Evolutionary conservation across 2,797 vertebrate species (phyloP).

Genomic region (Allobates femoralis): DNA sequence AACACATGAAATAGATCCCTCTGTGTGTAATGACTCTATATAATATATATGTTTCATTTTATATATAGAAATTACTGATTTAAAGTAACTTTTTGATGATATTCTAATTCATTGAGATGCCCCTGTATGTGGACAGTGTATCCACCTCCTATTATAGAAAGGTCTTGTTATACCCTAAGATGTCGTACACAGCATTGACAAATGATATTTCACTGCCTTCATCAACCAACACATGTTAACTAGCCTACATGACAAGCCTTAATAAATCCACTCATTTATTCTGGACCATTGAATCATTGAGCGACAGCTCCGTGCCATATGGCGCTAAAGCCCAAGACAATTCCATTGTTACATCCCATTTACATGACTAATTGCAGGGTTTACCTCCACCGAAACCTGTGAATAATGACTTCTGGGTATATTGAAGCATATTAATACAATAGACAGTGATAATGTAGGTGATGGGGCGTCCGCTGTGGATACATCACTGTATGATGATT

Average conservation of each 20-base stretch:
- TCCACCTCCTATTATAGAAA: neutral
- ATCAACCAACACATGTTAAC: neutral
- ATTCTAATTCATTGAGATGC: no score
- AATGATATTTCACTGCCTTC: neutral
- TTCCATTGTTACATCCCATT: neutral
- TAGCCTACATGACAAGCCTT: neutral
- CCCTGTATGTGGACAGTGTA: neutral
- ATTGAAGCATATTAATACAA: neutral
- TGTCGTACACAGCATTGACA: neutral
- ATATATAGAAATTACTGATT: no score
- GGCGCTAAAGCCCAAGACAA: conserved; percentile 14
- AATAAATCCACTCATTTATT: neutral
- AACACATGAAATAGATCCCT: no score
- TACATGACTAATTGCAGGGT: neutral
- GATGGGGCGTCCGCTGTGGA: neutral
- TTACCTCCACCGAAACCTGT: neutral
- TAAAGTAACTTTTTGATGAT: no score
- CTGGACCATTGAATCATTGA: neutral
- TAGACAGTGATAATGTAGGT: neutral
- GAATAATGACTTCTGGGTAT: neutral
- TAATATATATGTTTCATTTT: no score
- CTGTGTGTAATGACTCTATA: no score
- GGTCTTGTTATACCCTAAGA: neutral
- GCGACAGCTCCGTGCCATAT: neutral
- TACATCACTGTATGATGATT: neutral